phyloP scores from a whole-genome alignment of 2,888 invertebrate species.

The Teinopalpus imperialis region DNA sequence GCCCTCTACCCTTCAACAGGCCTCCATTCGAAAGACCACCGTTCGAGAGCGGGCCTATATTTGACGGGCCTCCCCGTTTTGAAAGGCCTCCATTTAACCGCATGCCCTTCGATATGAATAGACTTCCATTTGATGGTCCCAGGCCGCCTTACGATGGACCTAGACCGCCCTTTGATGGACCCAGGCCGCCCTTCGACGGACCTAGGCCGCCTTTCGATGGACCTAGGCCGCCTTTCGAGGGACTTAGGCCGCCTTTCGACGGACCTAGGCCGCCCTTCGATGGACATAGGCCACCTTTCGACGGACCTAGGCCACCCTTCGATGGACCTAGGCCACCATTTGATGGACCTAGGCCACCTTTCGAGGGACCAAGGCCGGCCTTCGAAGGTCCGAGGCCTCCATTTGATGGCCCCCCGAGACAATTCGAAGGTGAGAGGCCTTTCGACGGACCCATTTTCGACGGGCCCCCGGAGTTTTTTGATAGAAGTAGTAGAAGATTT shows the following conservation, averaged over 20 bases:
- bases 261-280: conserved; percentile 48
- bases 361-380: conserved; percentile 31
- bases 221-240: conserved; percentile 46
- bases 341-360: conserved; percentile 32
- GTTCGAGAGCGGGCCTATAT: conserved; percentile 45
- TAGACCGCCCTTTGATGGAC: conserved; percentile 50
- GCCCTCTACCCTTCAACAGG: conserved; percentile 52
- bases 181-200: conserved; percentile 46
- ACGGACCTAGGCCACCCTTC: conserved; percentile 41
- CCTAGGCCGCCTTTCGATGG: conserved; percentile 46
- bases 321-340: conserved; percentile 41
- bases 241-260: conserved; percentile 55
- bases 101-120: conserved; percentile 50
- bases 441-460: conserved; percentile 42
- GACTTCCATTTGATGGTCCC: conserved; percentile 52
- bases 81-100: conserved; percentile 52
- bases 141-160: conserved; percentile 51
- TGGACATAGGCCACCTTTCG: conserved; percentile 45
- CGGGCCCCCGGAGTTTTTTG: conserved; percentile 67
- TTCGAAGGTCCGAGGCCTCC: too few relatives aligned
- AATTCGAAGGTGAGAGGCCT: conserved; percentile 33
- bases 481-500: conserved; percentile 62
- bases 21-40: conserved; percentile 53
- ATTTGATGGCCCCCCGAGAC: conserved; percentile 29
- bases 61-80: conserved; percentile 40